These are phyloP conservation scores for Geotrypetes seraphini DNA, from an alignment of 2,797 vertebrate genomes.

Conservation along the genomic window DNA sequence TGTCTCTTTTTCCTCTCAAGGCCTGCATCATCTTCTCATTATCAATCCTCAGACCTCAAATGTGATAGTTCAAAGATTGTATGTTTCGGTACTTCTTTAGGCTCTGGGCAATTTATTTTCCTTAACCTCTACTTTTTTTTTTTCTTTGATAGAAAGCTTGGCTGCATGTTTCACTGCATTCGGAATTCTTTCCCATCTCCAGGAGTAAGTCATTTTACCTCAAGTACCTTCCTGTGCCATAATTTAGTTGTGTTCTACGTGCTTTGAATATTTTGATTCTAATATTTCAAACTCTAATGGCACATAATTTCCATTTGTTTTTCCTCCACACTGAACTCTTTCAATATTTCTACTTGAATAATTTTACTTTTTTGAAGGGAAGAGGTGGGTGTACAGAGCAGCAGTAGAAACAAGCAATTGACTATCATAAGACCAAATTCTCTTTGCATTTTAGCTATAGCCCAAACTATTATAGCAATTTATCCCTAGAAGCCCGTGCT, in stretches of 20 bases:
- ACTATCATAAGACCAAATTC: no score
- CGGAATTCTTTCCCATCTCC: neutral
- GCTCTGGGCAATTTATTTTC: slow-evolving; percentile 3
- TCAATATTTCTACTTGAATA: slow-evolving; percentile 6
- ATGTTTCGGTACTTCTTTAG: slow-evolving; percentile 2
- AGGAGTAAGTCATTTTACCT: neutral
- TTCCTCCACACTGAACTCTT: slow-evolving; percentile 1
- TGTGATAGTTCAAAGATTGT: neutral
- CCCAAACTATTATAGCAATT: slow-evolving; percentile 4
- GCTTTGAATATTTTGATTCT: slow-evolving; percentile 14
- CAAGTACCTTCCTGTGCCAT: slow-evolving; percentile 10
- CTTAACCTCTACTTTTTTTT: neutral
- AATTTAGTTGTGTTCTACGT: slow-evolving; percentile 18
- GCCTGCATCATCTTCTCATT: neutral
- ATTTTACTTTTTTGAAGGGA: neutral
- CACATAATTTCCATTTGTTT: slow-evolving; percentile 30
- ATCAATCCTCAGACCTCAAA: neutral
- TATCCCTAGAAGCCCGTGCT: neutral
- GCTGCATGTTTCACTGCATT: no score
- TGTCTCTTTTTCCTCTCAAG: neutral
- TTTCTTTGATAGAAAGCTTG: neutral
- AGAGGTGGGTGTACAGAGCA: no score
- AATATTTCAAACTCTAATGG: neutral
- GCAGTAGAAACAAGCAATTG: neutral
- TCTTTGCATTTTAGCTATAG: neutral